Percentiles rank a stretch among this genome's conserved stretches.
Conservation (phyloP, 2,113 vertebrate species). For the Sula dactylatra region DNA sequence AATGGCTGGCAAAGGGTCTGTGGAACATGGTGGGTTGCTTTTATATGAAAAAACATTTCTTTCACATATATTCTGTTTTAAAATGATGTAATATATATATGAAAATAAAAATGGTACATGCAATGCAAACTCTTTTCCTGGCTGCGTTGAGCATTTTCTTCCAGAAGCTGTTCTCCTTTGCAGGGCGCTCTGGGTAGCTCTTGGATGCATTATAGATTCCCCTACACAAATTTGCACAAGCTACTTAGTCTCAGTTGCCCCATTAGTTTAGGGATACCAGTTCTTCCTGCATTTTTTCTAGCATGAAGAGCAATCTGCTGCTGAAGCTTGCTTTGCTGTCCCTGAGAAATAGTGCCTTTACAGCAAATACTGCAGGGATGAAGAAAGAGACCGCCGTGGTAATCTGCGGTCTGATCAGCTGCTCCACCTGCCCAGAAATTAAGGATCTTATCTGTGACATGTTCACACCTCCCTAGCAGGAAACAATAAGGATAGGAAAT, state of each 20-base stretch:
- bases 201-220: background rate
- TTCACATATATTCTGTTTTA: background rate
- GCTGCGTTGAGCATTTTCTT: background rate
- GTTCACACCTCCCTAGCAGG: background rate
- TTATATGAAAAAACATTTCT: background rate
- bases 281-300: background rate
- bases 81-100: background rate
- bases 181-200: background rate
- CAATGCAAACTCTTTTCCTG: background rate
- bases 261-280: background rate
- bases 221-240: background rate
- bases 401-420: background rate
- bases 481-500: background rate
- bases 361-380: background rate
- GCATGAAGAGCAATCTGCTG: background rate
- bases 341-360: background rate
- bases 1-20: background rate
- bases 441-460: background rate
- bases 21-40: background rate
- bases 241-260: background rate
- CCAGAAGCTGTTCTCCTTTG: background rate
- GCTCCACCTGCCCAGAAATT: background rate
- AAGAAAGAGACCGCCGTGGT: background rate
- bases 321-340: background rate
- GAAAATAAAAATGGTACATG: slow-evolving; percentile 48